Evolutionary conservation across 2,888 invertebrate genomes (phyloP).

Genomic region (Isotomurus palustris): DNA sequence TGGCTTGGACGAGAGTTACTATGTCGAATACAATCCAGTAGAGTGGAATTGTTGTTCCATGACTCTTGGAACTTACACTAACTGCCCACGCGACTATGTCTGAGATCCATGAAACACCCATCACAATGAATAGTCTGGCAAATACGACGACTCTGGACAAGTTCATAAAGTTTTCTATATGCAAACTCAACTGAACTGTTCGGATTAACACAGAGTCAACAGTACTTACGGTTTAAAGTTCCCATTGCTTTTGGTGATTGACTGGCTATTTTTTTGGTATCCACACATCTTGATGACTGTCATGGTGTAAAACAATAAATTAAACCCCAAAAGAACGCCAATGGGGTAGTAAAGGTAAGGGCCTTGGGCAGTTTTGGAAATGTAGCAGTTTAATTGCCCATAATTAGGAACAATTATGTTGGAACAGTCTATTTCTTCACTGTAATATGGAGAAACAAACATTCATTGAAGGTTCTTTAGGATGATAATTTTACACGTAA

Average conservation of each 20-base stretch:
- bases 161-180: background rate
- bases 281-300: conserved; percentile 32
- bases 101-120: conserved; percentile 35
- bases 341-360: conserved; percentile 30
- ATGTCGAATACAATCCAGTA: conserved; percentile 34
- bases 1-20: conserved; percentile 25
- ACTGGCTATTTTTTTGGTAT: conserved; percentile 28
- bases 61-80: background rate
- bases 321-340: conserved; percentile 23
- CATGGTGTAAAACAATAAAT: conserved; percentile 24
- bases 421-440: conserved; percentile 30
- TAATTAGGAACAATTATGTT: conserved; percentile 31
- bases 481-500: background rate
- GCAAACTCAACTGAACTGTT: background rate
- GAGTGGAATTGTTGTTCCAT: background rate
- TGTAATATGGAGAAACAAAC: conserved; percentile 2
- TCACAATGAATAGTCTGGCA: conserved; percentile 29
- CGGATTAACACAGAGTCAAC: background rate
- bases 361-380: conserved; percentile 32
- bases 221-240: conserved; percentile 26
- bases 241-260: conserved; percentile 9
- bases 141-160: conserved; percentile 24
- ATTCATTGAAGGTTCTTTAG: background rate
- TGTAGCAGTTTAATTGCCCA: conserved; percentile 36
- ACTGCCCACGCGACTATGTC: conserved; percentile 25